Evolutionary conservation across 53 echinoderm and acorn worm genomes (phyloP), one percentile per base, ranked within the genome.

Genomic region (Patiria pectinifera): DNA sequence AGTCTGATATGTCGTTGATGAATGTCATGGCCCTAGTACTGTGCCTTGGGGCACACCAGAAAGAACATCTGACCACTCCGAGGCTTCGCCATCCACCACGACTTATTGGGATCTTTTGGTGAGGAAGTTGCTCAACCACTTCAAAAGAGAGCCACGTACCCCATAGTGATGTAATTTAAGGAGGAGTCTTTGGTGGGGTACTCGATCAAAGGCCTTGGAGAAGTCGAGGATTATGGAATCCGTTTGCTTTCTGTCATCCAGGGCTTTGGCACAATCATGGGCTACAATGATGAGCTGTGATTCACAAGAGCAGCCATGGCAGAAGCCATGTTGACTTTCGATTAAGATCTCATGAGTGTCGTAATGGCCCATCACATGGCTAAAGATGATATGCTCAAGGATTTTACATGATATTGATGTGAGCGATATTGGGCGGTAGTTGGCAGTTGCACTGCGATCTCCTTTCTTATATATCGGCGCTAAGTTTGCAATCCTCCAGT

Each of bases 21-120:
- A 89, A 89, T 62, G 78, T 78, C 60, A 60, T 49, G 92, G 92
- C 25, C 80, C 92, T 14, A 86, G 86, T 45, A 92, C 92, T 62
- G 86, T 92, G 24, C 86, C 92, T 74, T 86, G 69, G 48, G 77
- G 83, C 49, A 91, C 77, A 1, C 91, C 78, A 6, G 91, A 69
- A 66, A 60, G 61, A 13, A 85, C 92, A 24, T 92, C 18, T 48
- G 76, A 26, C 59, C 58, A 25, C 10, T 61, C 13, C 3, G 81
- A 92, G 8, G 47, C 45, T 79, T 79, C 49, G 22, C 91, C 83
- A 71, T 91, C 71, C 3, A 91, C 71, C n/a, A 83, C 24, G 15
- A 91, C 91, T 47, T 3, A 9, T 48, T 83, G 83, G 46, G 48
- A 48, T 22, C 80, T 78, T 4, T 53, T 59, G 48, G 76, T 92